phyloP scores from a whole-genome alignment of 2,113 vertebrate species.

The Empidonax traillii region DNA sequence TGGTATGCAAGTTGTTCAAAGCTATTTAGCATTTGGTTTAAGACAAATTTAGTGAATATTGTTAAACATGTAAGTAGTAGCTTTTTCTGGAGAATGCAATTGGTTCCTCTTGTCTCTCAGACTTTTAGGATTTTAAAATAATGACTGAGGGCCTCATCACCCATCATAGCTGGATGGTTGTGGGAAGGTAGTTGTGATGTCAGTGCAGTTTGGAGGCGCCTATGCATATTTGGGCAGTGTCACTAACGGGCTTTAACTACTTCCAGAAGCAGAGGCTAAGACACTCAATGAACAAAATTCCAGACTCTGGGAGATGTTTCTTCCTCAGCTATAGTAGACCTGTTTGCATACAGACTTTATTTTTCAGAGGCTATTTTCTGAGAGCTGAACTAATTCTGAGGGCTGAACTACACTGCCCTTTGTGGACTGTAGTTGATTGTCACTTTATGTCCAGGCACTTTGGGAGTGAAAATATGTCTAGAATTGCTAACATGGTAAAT shows the following conservation, averaged over 20 bases:
- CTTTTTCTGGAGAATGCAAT: background rate
- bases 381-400: background rate
- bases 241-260: background rate
- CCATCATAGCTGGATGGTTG: rapidly evolving
- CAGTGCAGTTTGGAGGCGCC: background rate
- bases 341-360: background rate
- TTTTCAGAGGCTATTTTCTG: background rate
- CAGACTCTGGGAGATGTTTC: background rate
- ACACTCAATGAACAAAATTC: background rate
- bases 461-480: background rate
- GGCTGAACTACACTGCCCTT: background rate
- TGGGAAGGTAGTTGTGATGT: background rate
- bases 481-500: background rate
- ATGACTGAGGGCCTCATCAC: background rate
- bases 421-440: background rate
- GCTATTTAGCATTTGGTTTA: background rate
- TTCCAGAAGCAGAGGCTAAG: background rate
- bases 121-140: background rate
- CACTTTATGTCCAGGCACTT: background rate
- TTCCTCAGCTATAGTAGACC: background rate
- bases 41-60: background rate
- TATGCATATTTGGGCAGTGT: background rate
- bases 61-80: background rate
- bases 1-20: rapidly evolving
- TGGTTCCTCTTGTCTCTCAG: background rate